Percentiles rank a stretch among this genome's conserved stretches.
Conservation (phyloP, 37 sponge, comb jelly and placozoan genomes). For the Amphimedon queenslandica region DNA sequence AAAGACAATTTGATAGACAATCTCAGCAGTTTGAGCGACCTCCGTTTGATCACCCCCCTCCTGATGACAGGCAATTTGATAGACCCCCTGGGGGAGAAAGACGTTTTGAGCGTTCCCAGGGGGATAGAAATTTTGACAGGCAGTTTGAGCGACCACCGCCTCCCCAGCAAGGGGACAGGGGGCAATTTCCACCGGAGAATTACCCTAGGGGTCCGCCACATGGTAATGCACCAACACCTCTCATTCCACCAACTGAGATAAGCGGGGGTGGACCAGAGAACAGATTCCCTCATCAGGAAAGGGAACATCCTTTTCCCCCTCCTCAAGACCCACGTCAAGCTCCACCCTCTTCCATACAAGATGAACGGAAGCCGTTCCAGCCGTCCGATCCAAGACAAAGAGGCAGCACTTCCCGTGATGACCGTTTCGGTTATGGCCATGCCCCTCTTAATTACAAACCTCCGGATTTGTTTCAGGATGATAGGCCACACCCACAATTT, state of each 20-base stretch:
- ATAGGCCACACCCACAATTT: too few species aligned
- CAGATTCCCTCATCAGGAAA: not conserved
- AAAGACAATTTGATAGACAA: too few species aligned
- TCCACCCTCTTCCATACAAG: not conserved
- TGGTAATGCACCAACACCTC: not conserved
- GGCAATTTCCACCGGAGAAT: not conserved
- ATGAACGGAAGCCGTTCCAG: too few species aligned
- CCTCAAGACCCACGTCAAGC: not conserved
- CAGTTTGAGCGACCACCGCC: not conserved
- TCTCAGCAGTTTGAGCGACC: too few species aligned
- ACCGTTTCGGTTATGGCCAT: too few species aligned
- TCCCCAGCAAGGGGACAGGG: not conserved
- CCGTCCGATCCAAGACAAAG: too few species aligned
- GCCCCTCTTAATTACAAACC: too few species aligned
- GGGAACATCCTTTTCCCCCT: not conserved
- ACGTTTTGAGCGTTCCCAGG: not conserved
- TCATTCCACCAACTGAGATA: not conserved
- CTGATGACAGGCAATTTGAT: not conserved
- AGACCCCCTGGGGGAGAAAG: not conserved
- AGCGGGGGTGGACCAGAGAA: not conserved
- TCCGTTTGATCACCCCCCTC: not conserved
- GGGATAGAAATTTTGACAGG: slow-evolving; percentile 7
- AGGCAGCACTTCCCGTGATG: too few species aligned
- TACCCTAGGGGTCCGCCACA: not conserved
- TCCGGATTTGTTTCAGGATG: too few species aligned